phyloP scores from a whole-genome alignment of 2,113 vertebrate genomes.

The Gymnarchus niloticus region DNA sequence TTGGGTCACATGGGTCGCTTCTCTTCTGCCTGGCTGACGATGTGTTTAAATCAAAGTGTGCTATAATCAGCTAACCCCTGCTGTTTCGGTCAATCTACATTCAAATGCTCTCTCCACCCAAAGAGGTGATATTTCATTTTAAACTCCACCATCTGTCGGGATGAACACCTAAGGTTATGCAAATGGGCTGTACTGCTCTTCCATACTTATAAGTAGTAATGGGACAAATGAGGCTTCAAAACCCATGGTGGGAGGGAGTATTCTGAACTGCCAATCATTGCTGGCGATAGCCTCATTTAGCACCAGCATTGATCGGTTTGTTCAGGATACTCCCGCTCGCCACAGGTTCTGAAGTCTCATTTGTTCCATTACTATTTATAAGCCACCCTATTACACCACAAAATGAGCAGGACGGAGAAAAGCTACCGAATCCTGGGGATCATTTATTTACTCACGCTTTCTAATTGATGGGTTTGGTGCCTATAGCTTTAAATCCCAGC shows the following conservation, averaged over 20 bases:
- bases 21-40: neutral
- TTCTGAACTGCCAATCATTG: no score
- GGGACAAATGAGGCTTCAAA: no score
- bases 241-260: no score
- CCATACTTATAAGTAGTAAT: conserved; percentile 24
- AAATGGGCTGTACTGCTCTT: conserved; percentile 41
- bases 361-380: no score
- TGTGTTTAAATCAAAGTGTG: conserved; percentile 47
- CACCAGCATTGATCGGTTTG: no score
- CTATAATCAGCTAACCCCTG: conserved; percentile 43
- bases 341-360: no score
- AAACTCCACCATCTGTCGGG: conserved; percentile 60
- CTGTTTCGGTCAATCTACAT: conserved; percentile 51
- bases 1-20: no score
- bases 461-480: neutral
- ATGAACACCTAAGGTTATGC: conserved; percentile 54
- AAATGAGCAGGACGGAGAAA: conserved; percentile 19
- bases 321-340: no score
- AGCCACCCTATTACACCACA: conserved; percentile 3
- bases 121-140: conserved; percentile 44
- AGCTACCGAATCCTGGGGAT: neutral
- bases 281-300: no score
- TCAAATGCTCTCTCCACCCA: conserved; percentile 50
- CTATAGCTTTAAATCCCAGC: neutral
- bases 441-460: neutral